Evolutionary conservation across 2,113 vertebrate genomes (phyloP).

Genomic region (Sarotherodon lohbergeri): DNA sequence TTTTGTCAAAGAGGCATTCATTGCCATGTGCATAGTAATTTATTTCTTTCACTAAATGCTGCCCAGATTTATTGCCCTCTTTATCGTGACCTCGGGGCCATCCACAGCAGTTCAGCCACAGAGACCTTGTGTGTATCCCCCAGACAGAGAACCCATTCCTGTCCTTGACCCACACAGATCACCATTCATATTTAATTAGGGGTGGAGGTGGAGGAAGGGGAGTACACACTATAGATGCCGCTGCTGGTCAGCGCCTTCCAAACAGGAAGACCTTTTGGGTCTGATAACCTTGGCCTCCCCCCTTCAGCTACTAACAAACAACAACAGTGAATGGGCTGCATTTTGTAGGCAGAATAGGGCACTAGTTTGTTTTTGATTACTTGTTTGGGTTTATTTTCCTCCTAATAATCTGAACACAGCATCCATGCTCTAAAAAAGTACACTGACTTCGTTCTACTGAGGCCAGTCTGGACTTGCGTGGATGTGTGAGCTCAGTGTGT

Average conservation of each 20-base stretch:
- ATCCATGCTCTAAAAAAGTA: neutral
- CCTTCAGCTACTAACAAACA: constrained; percentile 21
- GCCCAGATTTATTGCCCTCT: constrained; percentile 30
- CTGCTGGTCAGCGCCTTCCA: constrained; percentile 24
- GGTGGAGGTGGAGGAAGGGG: constrained; percentile 19
- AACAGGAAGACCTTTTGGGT: constrained; percentile 58
- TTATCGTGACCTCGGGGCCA: neutral
- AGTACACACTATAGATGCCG: neutral
- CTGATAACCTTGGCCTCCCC: constrained; percentile 52
- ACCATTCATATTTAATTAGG: constrained; percentile 65
- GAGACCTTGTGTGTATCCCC: constrained; percentile 43
- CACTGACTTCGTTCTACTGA: neutral
- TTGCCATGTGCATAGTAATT: neutral
- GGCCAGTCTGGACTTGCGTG: constrained; percentile 8
- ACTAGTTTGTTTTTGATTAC: neutral
- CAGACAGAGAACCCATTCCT: constrained; percentile 44
- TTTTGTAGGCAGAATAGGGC: neutral
- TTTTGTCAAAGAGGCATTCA: constrained; percentile 30
- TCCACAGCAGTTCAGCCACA: constrained; percentile 24
- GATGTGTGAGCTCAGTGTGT: neutral
- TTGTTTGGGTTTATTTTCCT: constrained; percentile 2
- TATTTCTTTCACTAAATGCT: constrained; percentile 12
- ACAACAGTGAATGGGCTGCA: constrained; percentile 16
- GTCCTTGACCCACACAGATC: constrained; percentile 60
- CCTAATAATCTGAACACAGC: neutral